A percentile compares a stretch with the other conserved stretches of the same genome.
phyloP scores from a whole-genome alignment of 2,797 vertebrate genomes.

The Eulemur albifrons region DNA sequence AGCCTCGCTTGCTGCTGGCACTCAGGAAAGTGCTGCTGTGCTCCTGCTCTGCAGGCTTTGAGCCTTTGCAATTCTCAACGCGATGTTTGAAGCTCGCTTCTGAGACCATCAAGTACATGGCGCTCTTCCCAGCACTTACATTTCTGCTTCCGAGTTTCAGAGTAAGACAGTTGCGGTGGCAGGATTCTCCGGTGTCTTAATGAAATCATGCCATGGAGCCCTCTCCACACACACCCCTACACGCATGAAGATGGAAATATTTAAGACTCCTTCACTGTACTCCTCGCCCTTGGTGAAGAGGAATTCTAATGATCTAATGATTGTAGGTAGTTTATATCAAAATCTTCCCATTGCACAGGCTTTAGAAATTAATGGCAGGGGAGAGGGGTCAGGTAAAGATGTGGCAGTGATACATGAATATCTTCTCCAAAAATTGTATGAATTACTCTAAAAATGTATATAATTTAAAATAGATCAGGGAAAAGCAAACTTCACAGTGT shows the following conservation, averaged over 20 bases:
- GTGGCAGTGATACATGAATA: background rate
- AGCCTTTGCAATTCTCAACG: background rate
- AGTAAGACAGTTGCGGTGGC: background rate
- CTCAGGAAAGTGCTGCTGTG: background rate
- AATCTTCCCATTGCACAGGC: background rate
- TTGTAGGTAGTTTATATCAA: background rate
- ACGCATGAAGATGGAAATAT: background rate
- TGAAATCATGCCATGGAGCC: background rate
- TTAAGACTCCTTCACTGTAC: background rate
- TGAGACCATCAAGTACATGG: background rate
- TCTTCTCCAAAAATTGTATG: background rate
- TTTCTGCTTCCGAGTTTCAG: constrained; percentile 22
- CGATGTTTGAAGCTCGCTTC: background rate
- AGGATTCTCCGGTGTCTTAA: background rate
- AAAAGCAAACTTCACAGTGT: background rate
- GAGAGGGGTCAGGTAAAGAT: background rate
- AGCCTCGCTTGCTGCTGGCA: background rate
- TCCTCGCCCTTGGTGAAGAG: background rate
- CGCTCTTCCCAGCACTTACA: background rate
- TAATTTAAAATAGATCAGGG: background rate
- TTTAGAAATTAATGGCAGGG: background rate
- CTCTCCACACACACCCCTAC: background rate
- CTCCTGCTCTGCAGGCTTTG: background rate
- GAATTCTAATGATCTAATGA: background rate
- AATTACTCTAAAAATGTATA: background rate